These are phyloP conservation scores for Charadrius vociferus DNA, from an alignment of 2,113 vertebrate species.

Conservation along the genomic window DNA sequence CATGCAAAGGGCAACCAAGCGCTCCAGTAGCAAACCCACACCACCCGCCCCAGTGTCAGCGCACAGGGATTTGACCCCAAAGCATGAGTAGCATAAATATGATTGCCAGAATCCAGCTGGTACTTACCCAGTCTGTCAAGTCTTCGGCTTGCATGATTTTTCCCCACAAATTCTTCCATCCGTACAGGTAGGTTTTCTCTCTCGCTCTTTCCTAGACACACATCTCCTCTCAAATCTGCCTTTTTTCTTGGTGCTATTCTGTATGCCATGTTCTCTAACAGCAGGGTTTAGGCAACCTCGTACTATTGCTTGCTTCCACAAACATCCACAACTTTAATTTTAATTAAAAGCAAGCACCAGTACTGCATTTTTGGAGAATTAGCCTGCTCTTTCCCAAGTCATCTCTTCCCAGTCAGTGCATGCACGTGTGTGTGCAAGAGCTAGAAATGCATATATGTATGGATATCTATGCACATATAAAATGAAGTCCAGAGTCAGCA, in stretches of 20 bases:
- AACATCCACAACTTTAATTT: neutral
- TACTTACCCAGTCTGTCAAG: neutral
- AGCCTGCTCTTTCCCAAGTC: neutral
- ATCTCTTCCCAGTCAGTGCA: neutral
- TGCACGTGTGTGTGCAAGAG: neutral
- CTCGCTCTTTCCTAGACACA: neutral
- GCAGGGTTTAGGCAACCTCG: neutral
- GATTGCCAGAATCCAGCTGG: neutral
- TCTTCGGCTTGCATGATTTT: neutral
- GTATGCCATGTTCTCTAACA: neutral
- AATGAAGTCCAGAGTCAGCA: neutral
- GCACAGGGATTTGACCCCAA: too few species aligned
- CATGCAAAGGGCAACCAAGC: neutral
- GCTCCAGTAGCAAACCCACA: neutral
- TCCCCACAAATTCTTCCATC: neutral
- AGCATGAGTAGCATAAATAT: neutral
- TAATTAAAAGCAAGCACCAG: neutral
- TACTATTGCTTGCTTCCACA: neutral
- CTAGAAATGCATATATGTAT: too few species aligned
- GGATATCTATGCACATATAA: neutral
- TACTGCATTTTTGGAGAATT: neutral
- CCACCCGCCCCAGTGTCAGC: rapidly evolving
- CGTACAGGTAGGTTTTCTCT: neutral
- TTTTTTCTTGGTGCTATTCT: neutral
- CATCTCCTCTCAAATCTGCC: neutral